Percentiles rank a stretch among this genome's conserved stretches.
phyloP scores from a whole-genome alignment of 2,113 vertebrate genomes.

The Epinephelus moara region DNA sequence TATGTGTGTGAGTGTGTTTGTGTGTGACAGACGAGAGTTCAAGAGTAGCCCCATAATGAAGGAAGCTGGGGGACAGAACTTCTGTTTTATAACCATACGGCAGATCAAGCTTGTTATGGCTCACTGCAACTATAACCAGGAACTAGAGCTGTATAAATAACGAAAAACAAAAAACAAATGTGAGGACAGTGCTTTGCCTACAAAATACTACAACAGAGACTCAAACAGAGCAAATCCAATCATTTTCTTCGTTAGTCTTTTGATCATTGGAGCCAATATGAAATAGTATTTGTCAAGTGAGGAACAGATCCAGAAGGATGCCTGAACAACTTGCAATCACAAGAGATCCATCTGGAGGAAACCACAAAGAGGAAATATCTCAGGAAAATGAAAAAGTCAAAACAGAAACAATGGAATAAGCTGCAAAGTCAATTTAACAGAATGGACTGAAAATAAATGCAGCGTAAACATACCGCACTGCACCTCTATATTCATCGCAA shows the following conservation, averaged over 20 bases:
- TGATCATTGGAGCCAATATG: constrained; percentile 5
- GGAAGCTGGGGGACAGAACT: constrained; percentile 25
- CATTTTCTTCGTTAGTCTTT: constrained; percentile 5
- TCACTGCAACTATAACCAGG: constrained; percentile 21
- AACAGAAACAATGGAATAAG: background rate
- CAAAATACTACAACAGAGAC: background rate
- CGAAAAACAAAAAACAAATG: constrained; percentile 8
- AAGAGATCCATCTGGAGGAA: constrained; percentile 10
- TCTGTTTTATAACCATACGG: constrained; percentile 43
- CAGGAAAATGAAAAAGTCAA: background rate
- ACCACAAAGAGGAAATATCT: background rate
- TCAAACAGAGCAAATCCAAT: constrained; percentile 29
- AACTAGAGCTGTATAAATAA: constrained; percentile 20
- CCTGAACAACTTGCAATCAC: constrained; percentile 10
- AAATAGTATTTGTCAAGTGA: constrained; percentile 2
- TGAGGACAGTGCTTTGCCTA: background rate
- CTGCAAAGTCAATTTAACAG: background rate
- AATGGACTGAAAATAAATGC: background rate
- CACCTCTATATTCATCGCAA: background rate
- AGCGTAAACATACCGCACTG: too few species aligned
- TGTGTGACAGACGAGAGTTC: constrained; percentile 1
- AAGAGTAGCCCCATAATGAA: constrained; percentile 21
- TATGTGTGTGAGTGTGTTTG: background rate
- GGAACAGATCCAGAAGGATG: background rate
- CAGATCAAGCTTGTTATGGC: constrained; percentile 52